A percentile compares a stretch with the other conserved stretches of the same genome.
These are phyloP conservation scores for Chaenogobius annularis DNA, from an alignment of 2,113 vertebrate species.

Conservation along the genomic window DNA sequence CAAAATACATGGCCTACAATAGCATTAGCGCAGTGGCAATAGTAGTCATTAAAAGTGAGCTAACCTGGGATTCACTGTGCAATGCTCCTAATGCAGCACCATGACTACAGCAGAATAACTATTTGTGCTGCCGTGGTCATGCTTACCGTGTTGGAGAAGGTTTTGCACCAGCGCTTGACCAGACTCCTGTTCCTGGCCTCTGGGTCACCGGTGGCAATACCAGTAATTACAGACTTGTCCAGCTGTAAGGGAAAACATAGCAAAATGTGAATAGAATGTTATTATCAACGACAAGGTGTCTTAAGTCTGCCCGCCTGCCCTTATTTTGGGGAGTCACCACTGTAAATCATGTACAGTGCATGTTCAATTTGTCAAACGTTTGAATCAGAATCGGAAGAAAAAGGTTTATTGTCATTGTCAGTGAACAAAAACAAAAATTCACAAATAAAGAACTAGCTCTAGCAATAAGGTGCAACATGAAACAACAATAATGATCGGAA, in stretches of 20 bases:
- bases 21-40: neutral
- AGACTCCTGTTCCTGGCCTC: conserved; percentile 88
- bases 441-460: no score
- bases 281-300: neutral
- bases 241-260: conserved; percentile 74
- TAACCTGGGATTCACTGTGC: conserved; percentile 11
- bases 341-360: no score
- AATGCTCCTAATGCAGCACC: conserved; percentile 13
- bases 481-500: no score
- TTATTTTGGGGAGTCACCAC: neutral
- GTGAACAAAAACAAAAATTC: no score
- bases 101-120: conserved; percentile 5
- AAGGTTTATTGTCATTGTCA: no score
- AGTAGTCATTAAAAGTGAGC: conserved; percentile 49
- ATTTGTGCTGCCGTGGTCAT: conserved; percentile 19
- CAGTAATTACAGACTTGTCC: conserved; percentile 87
- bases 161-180: conserved; percentile 89
- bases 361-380: no score
- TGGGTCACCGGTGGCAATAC: conserved; percentile 81
- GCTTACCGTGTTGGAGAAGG: conserved; percentile 77
- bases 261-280: neutral
- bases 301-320: neutral
- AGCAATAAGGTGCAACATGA: no score
- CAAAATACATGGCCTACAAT: conserved; percentile 13
- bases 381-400: no score